These are phyloP conservation scores for Drosophila crucigera DNA, from an alignment of 2,888 invertebrate genomes.

Conservation along the genomic window DNA sequence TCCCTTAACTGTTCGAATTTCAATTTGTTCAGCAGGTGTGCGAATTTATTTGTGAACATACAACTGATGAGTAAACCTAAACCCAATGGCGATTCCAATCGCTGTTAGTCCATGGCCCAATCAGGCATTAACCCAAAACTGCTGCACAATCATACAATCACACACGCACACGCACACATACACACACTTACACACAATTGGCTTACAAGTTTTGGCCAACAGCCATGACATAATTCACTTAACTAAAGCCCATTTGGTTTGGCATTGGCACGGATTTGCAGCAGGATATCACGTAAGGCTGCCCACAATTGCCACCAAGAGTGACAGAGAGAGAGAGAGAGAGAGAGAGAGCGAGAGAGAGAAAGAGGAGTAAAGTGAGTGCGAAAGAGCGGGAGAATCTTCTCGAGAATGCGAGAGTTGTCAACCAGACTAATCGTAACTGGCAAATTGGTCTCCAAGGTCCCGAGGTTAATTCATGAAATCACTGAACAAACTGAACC, in stretches of 20 bases:
- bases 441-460: slow-evolving; percentile 39
- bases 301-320: slow-evolving; percentile 42
- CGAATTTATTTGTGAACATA: slow-evolving; percentile 26
- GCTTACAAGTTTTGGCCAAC: slow-evolving; percentile 43
- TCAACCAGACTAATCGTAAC: slow-evolving; percentile 36
- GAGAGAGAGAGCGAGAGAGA: background rate
- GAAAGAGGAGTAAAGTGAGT: background rate
- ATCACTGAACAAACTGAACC: slow-evolving; percentile 53
- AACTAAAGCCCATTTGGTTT: slow-evolving; percentile 52
- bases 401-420: slow-evolving; percentile 13
- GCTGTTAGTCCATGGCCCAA: slow-evolving; percentile 26
- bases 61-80: slow-evolving; percentile 1
- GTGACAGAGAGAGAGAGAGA: background rate
- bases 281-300: slow-evolving; percentile 43
- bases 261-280: slow-evolving; percentile 38
- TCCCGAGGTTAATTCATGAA: slow-evolving; percentile 65
- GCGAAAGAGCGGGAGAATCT: background rate
- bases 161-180: background rate
- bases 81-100: slow-evolving; percentile 4
- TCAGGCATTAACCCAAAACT: slow-evolving; percentile 36
- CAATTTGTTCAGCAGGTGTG: slow-evolving; percentile 16
- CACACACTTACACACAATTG: slow-evolving; percentile 4
- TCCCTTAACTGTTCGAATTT: slow-evolving; percentile 2
- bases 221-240: slow-evolving; percentile 55
- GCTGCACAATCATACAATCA: background rate